phyloP scores from a whole-genome alignment of 2,797 vertebrate genomes.

The Anguilla pacifica region DNA sequence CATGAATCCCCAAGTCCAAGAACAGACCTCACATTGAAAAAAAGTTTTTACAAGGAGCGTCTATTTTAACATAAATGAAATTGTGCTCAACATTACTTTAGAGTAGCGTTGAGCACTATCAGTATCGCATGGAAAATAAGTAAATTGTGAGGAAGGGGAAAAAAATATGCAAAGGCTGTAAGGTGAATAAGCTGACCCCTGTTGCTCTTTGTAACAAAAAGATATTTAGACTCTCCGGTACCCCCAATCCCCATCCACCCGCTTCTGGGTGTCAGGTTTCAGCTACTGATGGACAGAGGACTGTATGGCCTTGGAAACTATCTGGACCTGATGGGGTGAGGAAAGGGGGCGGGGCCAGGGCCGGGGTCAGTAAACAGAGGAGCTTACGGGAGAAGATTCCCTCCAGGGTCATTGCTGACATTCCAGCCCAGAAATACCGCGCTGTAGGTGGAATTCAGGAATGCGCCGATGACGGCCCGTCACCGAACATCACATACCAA shows the following conservation, averaged over 20 bases:
- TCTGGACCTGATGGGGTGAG: conserved; percentile 48
- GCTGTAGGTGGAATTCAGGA: conserved; percentile 60
- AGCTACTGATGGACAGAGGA: conserved; percentile 70
- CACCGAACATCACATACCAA: conserved; percentile 55
- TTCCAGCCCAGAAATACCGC: conserved; percentile 58
- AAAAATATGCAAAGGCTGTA: conserved; percentile 59
- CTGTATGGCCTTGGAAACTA: conserved; percentile 71
- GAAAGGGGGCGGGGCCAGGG: conserved; percentile 26
- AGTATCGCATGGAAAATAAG: background rate
- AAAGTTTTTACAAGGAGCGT: background rate
- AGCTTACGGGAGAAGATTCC: conserved; percentile 48
- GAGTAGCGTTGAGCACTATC: background rate
- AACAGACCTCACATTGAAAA: background rate
- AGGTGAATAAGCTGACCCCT: conserved; percentile 65
- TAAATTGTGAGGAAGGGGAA: conserved; percentile 17
- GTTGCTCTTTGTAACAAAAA: conserved; percentile 61
- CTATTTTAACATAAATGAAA: background rate
- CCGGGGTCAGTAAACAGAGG: conserved; percentile 12
- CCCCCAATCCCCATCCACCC: conserved; percentile 6
- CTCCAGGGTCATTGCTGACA: conserved; percentile 66
- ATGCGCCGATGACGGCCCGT: conserved; percentile 54
- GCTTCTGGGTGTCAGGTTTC: conserved; percentile 64
- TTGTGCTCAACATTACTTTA: background rate
- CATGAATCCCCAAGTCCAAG: background rate
- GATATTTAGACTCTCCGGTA: conserved; percentile 55